Percentiles rank a stretch among this genome's conserved stretches.
Evolutionary conservation across 2,888 invertebrate species (phyloP).

Genomic region (Kryphioiulus occultus): DNA sequence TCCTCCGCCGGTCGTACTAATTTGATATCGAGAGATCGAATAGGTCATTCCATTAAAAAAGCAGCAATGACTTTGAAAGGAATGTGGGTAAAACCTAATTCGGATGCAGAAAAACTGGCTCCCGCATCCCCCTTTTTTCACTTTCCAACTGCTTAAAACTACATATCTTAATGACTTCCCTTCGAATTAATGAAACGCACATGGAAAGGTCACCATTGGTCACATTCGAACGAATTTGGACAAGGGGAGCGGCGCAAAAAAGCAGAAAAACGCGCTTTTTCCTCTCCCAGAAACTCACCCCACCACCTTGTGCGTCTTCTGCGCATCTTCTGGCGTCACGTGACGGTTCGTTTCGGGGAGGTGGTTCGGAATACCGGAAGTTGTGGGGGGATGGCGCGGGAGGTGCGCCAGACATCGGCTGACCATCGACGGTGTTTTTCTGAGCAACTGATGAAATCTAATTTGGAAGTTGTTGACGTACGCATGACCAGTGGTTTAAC

Average conservation of each 20-base stretch:
- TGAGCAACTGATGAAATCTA: background rate
- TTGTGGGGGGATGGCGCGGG: background rate
- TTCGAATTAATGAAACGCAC: conserved; percentile 35
- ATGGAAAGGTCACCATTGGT: conserved; percentile 25
- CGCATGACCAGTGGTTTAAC: conserved; percentile 19
- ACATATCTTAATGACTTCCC: conserved; percentile 35
- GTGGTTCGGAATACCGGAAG: background rate
- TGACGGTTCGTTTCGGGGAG: background rate
- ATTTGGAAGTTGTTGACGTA: conserved; percentile 31
- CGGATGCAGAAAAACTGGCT: conserved; percentile 25
- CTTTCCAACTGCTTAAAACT: background rate
- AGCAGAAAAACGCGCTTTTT: background rate
- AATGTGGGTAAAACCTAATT: conserved; percentile 19
- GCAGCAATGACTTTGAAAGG: conserved; percentile 31
- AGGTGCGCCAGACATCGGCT: background rate
- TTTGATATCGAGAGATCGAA: background rate
- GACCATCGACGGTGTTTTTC: background rate
- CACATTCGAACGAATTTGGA: conserved; percentile 29
- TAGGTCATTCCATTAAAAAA: conserved; percentile 18
- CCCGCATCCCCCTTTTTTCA: conserved; percentile 24
- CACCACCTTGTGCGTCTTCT: conserved; percentile 16
- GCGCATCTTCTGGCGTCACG: background rate
- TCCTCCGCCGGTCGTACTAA: background rate
- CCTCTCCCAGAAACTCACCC: background rate
- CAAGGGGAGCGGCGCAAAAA: background rate